Conservation (phyloP, 2,113 vertebrate genomes). For the Zosterops hypoxanthus region DNA sequence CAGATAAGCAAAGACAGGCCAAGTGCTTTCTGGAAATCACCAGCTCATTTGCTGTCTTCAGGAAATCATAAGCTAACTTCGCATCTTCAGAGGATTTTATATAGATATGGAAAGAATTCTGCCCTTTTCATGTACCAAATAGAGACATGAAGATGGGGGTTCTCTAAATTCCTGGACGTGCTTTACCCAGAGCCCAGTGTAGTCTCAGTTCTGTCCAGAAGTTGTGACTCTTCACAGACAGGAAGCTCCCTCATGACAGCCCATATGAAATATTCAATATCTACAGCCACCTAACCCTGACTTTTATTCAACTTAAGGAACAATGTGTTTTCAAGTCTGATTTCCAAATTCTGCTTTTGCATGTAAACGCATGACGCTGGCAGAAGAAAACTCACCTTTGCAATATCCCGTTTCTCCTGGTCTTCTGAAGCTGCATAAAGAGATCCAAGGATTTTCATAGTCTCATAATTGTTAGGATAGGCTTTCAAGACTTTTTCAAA, state of each 20-base stretch:
- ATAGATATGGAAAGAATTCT: neutral
- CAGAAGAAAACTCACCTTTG: conserved; percentile 79
- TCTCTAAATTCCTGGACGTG: neutral
- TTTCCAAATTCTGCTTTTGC: neutral
- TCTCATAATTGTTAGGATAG: conserved; percentile 99
- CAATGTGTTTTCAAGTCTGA: neutral
- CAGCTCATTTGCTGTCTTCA: neutral
- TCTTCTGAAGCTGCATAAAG: conserved; percentile 97
- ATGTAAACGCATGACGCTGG: rapidly evolving
- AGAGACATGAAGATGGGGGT: neutral
- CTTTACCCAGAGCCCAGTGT: neutral
- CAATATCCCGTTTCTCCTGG: conserved; percentile 96
- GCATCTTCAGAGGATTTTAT: neutral
- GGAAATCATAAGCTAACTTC: neutral
- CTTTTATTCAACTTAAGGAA: neutral
- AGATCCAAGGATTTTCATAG: conserved; percentile 99
- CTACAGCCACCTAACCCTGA: neutral
- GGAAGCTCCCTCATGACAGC: neutral
- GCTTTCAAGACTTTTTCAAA: conserved; percentile 99
- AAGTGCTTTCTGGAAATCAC: neutral
- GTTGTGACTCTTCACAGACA: neutral
- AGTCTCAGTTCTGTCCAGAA: neutral
- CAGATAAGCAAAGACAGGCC: neutral
- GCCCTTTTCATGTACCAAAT: neutral
- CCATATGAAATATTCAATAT: neutral